phyloP scores from a whole-genome alignment of 2,888 invertebrate species.

The Xylota sylvarum region DNA sequence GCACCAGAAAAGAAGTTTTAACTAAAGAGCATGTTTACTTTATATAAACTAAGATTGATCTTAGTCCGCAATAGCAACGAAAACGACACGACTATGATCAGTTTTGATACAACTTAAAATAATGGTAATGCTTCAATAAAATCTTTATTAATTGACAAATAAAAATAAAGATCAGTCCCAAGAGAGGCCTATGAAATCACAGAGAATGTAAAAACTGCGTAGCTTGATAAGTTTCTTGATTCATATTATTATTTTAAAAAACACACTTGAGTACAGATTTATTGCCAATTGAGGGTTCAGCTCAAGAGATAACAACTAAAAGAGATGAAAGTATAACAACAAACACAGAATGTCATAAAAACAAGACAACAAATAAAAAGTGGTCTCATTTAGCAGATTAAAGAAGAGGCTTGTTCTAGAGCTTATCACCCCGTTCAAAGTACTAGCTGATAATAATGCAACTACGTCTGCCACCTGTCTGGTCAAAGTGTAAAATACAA shows the following conservation, averaged over 20 bases:
- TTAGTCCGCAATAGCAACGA: too few relatives aligned
- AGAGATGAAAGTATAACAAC: not conserved
- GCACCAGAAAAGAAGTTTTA: too few relatives aligned
- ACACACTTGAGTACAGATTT: not conserved
- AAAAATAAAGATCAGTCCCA: not conserved
- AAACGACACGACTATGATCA: too few relatives aligned
- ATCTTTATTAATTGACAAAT: not conserved
- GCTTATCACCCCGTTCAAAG: slow-evolving; percentile 35
- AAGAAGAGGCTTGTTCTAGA: slow-evolving; percentile 25
- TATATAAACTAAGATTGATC: too few relatives aligned
- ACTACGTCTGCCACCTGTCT: slow-evolving; percentile 39
- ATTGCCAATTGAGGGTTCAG: slow-evolving; percentile 9
- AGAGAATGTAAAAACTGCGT: not conserved
- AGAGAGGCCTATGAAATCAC: not conserved
- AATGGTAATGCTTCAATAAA: not conserved
- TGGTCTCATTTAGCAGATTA: not conserved
- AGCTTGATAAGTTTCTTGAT: not conserved
- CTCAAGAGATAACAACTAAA: slow-evolving; percentile 2
- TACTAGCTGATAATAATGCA: slow-evolving; percentile 9
- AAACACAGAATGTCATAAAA: not conserved
- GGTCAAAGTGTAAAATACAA: slow-evolving; percentile 35
- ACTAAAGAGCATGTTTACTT: too few relatives aligned
- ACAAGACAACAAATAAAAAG: not conserved
- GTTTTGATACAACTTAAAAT: too few relatives aligned
- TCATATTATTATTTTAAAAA: not conserved